Conservation (phyloP, 2,113 vertebrate genomes). For the Brachionichthys hirsutus region DNA sequence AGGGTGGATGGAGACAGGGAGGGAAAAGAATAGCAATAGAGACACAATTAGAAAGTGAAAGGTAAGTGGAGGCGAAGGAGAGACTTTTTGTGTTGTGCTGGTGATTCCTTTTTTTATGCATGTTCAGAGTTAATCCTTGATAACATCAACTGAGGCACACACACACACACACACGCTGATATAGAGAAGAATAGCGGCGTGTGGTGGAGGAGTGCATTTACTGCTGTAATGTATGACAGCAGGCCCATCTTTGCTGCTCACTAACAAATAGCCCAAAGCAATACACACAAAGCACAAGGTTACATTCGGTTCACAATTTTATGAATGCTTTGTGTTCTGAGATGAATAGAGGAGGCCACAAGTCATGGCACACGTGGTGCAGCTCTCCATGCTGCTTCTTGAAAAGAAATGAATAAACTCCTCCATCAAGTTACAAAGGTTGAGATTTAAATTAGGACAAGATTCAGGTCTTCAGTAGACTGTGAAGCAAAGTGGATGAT, state of each 20-base stretch:
- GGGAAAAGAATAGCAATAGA: slow-evolving; percentile 13
- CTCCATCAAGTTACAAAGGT: slow-evolving; percentile 1
- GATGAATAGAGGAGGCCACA: slow-evolving; percentile 7
- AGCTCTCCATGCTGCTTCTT: slow-evolving; percentile 4
- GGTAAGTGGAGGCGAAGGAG: slow-evolving; percentile 30
- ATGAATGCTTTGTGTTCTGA: background rate
- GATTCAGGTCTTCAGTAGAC: slow-evolving; percentile 34
- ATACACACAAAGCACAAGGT: slow-evolving; percentile 36
- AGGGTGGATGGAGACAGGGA: slow-evolving; percentile 17
- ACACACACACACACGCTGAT: slow-evolving; percentile 1
- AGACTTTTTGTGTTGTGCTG: slow-evolving; percentile 35
- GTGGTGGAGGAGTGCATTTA: slow-evolving; percentile 11
- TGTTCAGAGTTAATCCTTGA: slow-evolving; percentile 33
- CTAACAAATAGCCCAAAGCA: slow-evolving; percentile 39
- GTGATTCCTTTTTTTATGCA: slow-evolving; percentile 8
- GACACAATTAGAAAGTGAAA: slow-evolving; percentile 26
- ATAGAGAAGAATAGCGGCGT: slow-evolving; percentile 24
- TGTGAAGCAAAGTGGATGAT: background rate
- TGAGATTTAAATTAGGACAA: slow-evolving; percentile 19
- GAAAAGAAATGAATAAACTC: slow-evolving; percentile 16
- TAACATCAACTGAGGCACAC: slow-evolving; percentile 27
- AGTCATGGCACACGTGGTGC: background rate
- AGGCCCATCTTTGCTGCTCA: slow-evolving; percentile 23
- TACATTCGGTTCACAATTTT: slow-evolving; percentile 19
- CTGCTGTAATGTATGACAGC: slow-evolving; percentile 28